A percentile compares a stretch with the other conserved stretches of the same genome.
phyloP scores from a whole-genome alignment of 2,888 invertebrate species.

The Rhingia rostrata region DNA sequence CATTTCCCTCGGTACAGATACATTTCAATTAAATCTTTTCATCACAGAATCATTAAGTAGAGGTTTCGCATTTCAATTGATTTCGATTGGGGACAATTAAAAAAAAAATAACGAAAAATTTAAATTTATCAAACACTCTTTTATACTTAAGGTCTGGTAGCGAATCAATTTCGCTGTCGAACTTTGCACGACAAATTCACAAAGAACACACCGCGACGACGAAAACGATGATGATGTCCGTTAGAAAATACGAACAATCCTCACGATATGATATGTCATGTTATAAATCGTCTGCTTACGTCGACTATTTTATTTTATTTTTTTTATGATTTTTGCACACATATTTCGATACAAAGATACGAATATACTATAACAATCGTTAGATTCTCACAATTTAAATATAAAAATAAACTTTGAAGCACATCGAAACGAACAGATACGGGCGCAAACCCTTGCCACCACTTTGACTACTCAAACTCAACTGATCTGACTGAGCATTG shows the following conservation, averaged over 20 bases:
- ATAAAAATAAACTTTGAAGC: constrained; percentile 10
- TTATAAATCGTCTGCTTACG: constrained; percentile 23
- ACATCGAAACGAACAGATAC: neutral
- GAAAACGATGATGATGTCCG: neutral
- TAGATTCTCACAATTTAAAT: constrained; percentile 3
- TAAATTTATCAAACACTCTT: constrained; percentile 18
- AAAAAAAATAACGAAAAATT: constrained; percentile 13
- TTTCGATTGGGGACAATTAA: constrained; percentile 80
- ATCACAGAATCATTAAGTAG: constrained; percentile 43
- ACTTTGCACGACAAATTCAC: constrained; percentile 44
- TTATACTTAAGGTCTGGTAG: neutral
- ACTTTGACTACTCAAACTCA: constrained; percentile 61
- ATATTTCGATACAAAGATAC: constrained; percentile 23
- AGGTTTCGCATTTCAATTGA: constrained; percentile 76
- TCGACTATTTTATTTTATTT: neutral
- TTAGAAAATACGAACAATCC: constrained; percentile 1
- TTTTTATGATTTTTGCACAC: constrained; percentile 42
- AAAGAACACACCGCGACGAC: constrained; percentile 27
- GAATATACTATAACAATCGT: constrained; percentile 3
- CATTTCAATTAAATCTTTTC: constrained; percentile 56
- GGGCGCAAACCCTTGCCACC: constrained; percentile 44
- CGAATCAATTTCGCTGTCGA: constrained; percentile 20
- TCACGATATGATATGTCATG: constrained; percentile 4
- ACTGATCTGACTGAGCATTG: constrained; percentile 71
- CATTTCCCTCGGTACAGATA: constrained; percentile 43